phyloP scores from a whole-genome alignment of 2,797 vertebrate species.

The Pteronotus mesoamericanus region DNA sequence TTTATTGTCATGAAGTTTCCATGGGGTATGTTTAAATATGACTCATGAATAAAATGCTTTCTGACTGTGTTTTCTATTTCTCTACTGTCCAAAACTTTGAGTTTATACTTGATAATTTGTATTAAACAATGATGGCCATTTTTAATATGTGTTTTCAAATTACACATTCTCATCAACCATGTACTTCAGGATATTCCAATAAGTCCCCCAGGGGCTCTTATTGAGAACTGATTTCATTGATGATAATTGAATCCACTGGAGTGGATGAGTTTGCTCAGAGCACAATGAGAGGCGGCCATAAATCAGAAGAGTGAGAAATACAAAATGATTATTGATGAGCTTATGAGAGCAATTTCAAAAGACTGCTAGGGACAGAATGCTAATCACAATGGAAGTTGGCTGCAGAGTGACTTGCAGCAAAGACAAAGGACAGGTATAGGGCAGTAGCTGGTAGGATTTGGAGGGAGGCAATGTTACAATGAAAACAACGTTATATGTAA shows the following conservation, averaged over 20 bases:
- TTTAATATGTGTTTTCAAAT: conserved; percentile 23
- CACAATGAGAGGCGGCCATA: neutral
- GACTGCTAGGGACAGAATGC: neutral
- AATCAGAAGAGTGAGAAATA: conserved; percentile 20
- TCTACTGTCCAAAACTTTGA: neutral
- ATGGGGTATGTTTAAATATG: neutral
- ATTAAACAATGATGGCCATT: neutral
- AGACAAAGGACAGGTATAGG: neutral
- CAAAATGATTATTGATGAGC: conserved; percentile 13
- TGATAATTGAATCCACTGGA: conserved; percentile 17
- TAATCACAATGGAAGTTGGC: neutral
- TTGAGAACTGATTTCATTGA: conserved; percentile 15
- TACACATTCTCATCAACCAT: neutral
- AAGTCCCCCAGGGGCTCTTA: neutral
- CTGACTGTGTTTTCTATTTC: neutral
- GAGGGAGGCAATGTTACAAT: neutral
- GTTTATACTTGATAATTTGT: neutral
- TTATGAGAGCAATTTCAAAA: conserved; percentile 20
- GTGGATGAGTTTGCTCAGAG: conserved; percentile 19
- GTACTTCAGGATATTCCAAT: neutral
- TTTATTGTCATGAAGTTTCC: neutral
- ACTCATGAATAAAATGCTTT: neutral
- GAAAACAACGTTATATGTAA: neutral
- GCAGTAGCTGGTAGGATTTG: neutral
- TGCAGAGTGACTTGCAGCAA: neutral